phyloP scores from a whole-genome alignment of 2,797 vertebrate species.

The Botia kubotai region DNA sequence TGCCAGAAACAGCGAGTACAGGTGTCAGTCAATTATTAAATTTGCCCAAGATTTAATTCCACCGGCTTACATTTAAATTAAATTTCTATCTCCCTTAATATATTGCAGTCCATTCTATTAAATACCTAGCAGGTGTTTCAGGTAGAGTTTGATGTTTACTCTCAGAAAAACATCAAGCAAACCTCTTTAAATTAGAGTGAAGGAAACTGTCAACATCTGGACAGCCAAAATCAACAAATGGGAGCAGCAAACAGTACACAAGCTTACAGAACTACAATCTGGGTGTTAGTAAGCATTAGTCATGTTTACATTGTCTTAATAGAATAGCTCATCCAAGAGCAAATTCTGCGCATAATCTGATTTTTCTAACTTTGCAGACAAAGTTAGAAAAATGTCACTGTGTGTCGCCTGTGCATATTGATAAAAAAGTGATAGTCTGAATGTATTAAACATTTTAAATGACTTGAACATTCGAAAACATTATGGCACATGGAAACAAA shows the following conservation, averaged over 20 bases:
- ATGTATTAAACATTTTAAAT: too few species aligned
- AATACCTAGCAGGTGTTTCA: constrained; percentile 71
- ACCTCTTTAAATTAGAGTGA: constrained; percentile 16
- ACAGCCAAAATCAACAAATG: constrained; percentile 3
- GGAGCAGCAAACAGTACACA: constrained; percentile 11
- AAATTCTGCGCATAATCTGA: too few species aligned
- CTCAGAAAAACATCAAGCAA: neutral
- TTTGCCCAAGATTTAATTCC: constrained; percentile 76
- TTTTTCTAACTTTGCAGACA: too few species aligned
- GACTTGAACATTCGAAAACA: too few species aligned
- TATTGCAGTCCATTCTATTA: constrained; percentile 79
- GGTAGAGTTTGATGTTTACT: constrained; percentile 62
- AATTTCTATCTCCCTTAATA: constrained; percentile 73
- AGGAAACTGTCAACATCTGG: constrained; percentile 24
- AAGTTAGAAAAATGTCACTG: too few species aligned
- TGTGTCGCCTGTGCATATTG: too few species aligned
- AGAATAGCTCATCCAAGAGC: too few species aligned
- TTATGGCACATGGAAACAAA: too few species aligned
- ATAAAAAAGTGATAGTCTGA: too few species aligned
- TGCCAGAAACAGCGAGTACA: constrained; percentile 73
- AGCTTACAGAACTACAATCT: neutral
- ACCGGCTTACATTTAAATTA: constrained; percentile 76
- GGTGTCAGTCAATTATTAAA: constrained; percentile 79
- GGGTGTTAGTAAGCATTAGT: neutral
- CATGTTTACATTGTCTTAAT: neutral